Conservation (phyloP, 2,888 invertebrate species). For the Malachius bipustulatus region DNA sequence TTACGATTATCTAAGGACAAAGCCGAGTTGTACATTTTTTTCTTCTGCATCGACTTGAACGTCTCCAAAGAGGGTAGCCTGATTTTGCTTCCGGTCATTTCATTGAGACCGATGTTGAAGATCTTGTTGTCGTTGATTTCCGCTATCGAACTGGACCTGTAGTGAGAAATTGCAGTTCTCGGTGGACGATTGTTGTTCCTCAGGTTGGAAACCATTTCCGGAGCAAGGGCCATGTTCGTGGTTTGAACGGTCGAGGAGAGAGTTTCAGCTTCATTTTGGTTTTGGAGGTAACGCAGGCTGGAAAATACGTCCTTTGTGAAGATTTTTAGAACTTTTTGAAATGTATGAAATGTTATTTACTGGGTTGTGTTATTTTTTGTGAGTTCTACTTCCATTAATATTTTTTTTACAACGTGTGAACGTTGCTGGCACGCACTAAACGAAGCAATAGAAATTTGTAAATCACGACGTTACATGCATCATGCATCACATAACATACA, state of each 20-base stretch:
- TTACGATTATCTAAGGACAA: slow-evolving; percentile 36
- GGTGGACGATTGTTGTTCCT: slow-evolving; percentile 23
- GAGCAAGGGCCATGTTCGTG: slow-evolving; percentile 17
- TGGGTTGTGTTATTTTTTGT: no score
- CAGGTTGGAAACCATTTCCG: slow-evolving; percentile 22
- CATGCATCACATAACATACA: no score
- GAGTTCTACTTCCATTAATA: no score
- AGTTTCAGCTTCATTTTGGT: slow-evolving; percentile 36
- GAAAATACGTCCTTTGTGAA: no score
- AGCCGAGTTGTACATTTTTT: slow-evolving; percentile 33
- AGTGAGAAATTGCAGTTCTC: slow-evolving; percentile 15
- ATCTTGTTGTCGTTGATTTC: slow-evolving; percentile 33
- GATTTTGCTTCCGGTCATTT: slow-evolving; percentile 33
- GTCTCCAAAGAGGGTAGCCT: slow-evolving; percentile 46
- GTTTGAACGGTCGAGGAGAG: slow-evolving; percentile 22
- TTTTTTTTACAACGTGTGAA: no score
- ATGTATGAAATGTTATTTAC: no score
- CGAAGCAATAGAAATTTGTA: no score
- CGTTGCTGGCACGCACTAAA: no score
- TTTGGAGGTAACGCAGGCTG: slow-evolving; percentile 54
- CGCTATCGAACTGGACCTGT: slow-evolving; percentile 29
- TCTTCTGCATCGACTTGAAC: slow-evolving; percentile 37
- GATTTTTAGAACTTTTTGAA: no score
- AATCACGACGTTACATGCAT: no score
- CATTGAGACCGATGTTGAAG: slow-evolving; percentile 33